These are phyloP conservation scores for Sternotherus odoratus DNA, from an alignment of 2,797 vertebrate species.

Conservation along the genomic window DNA sequence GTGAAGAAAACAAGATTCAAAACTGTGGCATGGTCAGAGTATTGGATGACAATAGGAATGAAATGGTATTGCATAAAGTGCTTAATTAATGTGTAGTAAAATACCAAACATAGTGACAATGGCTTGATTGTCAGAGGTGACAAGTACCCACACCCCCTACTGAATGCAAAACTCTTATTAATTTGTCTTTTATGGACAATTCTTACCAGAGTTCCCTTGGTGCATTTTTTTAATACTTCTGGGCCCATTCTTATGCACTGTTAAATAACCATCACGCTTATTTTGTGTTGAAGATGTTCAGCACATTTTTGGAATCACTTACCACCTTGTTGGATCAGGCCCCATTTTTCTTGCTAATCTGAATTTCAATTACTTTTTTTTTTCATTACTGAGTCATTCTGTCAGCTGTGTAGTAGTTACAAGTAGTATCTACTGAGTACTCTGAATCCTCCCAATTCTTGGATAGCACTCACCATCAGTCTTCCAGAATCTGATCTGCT, in stretches of 20 bases:
- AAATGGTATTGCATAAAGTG: accelerated
- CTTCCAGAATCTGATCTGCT: neutral
- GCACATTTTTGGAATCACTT: neutral
- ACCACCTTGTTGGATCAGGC: neutral
- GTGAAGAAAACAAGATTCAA: neutral
- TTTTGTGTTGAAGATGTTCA: neutral
- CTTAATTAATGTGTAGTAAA: neutral
- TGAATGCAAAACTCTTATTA: neutral
- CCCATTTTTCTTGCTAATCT: neutral
- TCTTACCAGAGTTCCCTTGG: neutral
- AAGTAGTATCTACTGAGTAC: neutral
- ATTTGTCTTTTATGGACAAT: neutral
- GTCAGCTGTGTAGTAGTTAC: neutral
- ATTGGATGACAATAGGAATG: neutral
- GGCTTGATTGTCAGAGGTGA: neutral
- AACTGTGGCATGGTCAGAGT: neutral
- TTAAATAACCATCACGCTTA: neutral
- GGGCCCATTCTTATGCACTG: neutral
- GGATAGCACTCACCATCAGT: neutral
- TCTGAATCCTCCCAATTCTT: neutral
- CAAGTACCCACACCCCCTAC: neutral
- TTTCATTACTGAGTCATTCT: neutral
- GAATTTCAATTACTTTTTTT: neutral
- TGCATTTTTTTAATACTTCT: neutral
- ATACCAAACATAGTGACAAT: neutral